phyloP scores from a whole-genome alignment of 2,113 vertebrate species.

The Astatoreochromis straeleni region DNA sequence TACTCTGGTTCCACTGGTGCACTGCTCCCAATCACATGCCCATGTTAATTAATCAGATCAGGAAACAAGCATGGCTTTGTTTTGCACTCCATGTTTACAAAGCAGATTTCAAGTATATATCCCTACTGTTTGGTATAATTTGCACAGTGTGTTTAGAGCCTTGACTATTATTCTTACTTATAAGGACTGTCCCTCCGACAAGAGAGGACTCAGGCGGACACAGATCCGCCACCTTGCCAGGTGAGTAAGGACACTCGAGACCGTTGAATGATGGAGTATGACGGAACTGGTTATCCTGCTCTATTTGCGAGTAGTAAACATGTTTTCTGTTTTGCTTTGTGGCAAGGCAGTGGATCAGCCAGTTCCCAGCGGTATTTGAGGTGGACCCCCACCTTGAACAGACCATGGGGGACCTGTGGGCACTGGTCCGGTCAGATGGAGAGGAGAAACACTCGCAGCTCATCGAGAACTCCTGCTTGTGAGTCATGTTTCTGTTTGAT shows the following conservation, averaged over 20 bases:
- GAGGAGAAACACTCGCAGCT: constrained; percentile 63
- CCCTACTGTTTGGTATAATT: background rate
- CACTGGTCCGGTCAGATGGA: constrained; percentile 70
- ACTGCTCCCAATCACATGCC: constrained; percentile 34
- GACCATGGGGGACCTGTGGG: constrained; percentile 79
- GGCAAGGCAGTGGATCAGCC: constrained; percentile 81
- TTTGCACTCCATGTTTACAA: constrained; percentile 2
- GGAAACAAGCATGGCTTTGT: constrained; percentile 55
- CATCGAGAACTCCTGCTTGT: constrained; percentile 74
- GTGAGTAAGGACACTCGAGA: constrained; percentile 49
- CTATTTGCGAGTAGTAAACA: constrained; percentile 44
- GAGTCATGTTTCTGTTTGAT: constrained; percentile 47
- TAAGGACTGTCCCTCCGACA: constrained; percentile 71
- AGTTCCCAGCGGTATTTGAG: constrained; percentile 77
- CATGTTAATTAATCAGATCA: constrained; percentile 44
- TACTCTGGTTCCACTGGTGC: background rate
- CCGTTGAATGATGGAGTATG: background rate
- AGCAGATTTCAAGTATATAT: constrained; percentile 28
- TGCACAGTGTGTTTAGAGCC: constrained; percentile 20
- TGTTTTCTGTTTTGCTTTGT: constrained; percentile 21
- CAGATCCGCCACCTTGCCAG: constrained; percentile 74
- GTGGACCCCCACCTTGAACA: constrained; percentile 77
- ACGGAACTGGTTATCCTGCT: constrained; percentile 17
- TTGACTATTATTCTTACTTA: constrained; percentile 69
- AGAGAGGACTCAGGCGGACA: constrained; percentile 51